Conservation (phyloP, 2,797 vertebrate genomes). For the Sebastes taczanowskii region DNA sequence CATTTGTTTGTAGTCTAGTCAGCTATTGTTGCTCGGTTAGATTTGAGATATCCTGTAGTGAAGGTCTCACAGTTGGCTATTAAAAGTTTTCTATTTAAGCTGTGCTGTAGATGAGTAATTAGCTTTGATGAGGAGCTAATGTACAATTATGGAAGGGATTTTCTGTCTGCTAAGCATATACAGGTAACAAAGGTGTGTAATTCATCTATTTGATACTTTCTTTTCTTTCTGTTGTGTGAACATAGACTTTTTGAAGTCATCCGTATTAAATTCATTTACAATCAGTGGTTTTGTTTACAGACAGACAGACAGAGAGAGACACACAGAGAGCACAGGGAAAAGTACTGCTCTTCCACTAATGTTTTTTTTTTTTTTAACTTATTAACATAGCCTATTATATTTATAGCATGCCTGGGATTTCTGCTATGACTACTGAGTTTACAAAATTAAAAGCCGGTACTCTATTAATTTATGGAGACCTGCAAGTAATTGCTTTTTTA, state of each 20-base stretch:
- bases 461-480: too few species aligned
- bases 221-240: not conserved
- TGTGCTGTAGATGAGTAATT: not conserved
- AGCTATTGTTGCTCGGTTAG: not conserved
- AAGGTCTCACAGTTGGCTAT: not conserved
- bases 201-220: not conserved
- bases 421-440: too few species aligned
- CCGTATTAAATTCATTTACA: too few species aligned
- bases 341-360: fast-evolving
- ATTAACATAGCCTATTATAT: too few species aligned
- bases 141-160: not conserved
- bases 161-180: not conserved
- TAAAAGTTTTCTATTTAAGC: not conserved
- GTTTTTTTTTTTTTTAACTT: too few species aligned
- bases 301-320: too few species aligned
- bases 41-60: not conserved
- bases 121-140: not conserved
- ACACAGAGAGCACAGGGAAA: too few species aligned
- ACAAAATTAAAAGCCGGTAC: too few species aligned
- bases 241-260: not conserved
- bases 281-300: too few species aligned
- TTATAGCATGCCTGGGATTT: too few species aligned
- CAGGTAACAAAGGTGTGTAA: not conserved
- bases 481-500: not conserved
- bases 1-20: not conserved